These are phyloP conservation scores for Distichodus sexfasciatus DNA, from an alignment of 2,797 vertebrate genomes.

Conservation along the genomic window DNA sequence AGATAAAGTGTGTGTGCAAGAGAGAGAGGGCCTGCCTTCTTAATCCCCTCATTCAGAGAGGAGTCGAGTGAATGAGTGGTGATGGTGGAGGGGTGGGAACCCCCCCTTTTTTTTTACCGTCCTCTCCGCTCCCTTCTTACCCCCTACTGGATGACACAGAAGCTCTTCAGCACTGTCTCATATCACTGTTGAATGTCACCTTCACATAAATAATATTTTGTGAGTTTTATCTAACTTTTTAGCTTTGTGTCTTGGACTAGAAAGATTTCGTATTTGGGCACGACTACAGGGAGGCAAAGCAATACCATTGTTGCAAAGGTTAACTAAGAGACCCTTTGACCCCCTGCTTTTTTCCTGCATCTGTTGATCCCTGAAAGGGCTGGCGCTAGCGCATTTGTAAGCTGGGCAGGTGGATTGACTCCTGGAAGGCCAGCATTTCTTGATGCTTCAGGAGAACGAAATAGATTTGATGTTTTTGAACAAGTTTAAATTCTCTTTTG, in stretches of 20 bases:
- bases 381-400: background rate
- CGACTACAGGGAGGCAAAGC: background rate
- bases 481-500: no score
- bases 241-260: no score
- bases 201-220: background rate
- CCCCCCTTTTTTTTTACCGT: constrained; percentile 62
- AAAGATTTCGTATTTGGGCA: no score
- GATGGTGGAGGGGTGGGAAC: constrained; percentile 63
- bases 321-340: constrained; percentile 18
- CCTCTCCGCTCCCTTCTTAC: constrained; percentile 50
- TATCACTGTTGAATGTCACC: background rate
- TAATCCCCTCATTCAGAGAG: constrained; percentile 81
- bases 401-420: no score
- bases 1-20: constrained; percentile 36
- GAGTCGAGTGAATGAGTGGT: constrained; percentile 73
- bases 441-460: no score
- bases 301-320: background rate
- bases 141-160: constrained; percentile 51
- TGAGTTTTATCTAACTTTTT: no score
- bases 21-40: constrained; percentile 47
- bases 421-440: no score
- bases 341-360: constrained; percentile 3
- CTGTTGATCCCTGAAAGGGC: constrained; percentile 8
- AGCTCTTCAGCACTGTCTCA: constrained; percentile 2
- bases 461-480: no score